A percentile compares a stretch with the other conserved stretches of the same genome.
Evolutionary conservation across 2,888 invertebrate species (phyloP).

Genomic region (Tolmerus cingulatus): DNA sequence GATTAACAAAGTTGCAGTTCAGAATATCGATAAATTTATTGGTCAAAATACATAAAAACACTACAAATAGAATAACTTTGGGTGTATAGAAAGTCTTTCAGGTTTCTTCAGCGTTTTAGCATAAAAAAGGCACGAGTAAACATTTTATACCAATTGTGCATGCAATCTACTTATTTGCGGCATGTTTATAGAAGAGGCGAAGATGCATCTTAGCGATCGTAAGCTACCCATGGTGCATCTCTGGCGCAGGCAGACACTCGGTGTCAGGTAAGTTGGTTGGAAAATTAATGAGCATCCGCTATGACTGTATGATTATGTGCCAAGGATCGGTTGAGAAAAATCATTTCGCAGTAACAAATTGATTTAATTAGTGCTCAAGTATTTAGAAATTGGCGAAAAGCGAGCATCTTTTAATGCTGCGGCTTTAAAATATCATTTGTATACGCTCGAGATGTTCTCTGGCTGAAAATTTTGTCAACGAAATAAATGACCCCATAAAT

Average conservation of each 20-base stretch:
- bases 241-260: not conserved
- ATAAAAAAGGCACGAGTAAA: not conserved
- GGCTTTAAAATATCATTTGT: constrained; percentile 33
- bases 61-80: not conserved
- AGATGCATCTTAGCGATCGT: not conserved
- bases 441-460: constrained; percentile 28
- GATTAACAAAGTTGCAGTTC: not conserved
- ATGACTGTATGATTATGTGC: constrained; percentile 53
- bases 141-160: constrained; percentile 17
- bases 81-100: not conserved
- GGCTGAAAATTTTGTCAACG: constrained; percentile 48
- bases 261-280: constrained; percentile 34
- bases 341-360: constrained; percentile 50
- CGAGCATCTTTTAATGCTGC: not conserved
- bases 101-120: not conserved
- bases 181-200: not conserved
- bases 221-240: not conserved
- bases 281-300: constrained; percentile 52
- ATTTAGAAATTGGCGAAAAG: constrained; percentile 29
- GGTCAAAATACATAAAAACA: not conserved
- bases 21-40: not conserved
- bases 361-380: constrained; percentile 50
- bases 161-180: not conserved
- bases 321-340: constrained; percentile 52
- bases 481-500: constrained; percentile 53